Evolutionary conservation across 2,113 vertebrate genomes (phyloP).

Genomic region (Clupea harengus): DNA sequence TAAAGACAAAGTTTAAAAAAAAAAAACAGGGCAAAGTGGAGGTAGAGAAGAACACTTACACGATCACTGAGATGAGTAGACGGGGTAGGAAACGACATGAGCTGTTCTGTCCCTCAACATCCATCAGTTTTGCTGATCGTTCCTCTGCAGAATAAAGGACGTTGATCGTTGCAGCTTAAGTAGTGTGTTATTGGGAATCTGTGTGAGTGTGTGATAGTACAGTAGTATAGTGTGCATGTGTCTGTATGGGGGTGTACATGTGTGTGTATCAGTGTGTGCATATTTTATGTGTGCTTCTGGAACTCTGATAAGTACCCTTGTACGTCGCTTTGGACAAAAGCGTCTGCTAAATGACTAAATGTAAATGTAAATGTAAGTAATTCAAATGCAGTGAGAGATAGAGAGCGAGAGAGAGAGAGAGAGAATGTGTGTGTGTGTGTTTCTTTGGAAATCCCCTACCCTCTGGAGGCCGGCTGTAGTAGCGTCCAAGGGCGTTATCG

Average conservation of each 20-base stretch:
- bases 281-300: background rate
- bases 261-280: background rate
- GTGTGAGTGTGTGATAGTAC: background rate
- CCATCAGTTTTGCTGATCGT: background rate
- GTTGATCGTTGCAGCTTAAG: too few relatives aligned
- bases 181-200: background rate
- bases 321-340: too few relatives aligned
- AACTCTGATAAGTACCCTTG: too few relatives aligned
- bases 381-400: too few relatives aligned
- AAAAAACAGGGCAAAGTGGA: background rate
- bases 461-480: constrained; percentile 79
- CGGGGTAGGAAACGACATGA: background rate
- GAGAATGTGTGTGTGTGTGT: background rate
- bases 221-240: constrained; percentile 22
- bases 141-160: background rate
- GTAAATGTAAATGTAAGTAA: too few relatives aligned
- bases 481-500: constrained; percentile 80
- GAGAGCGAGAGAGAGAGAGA: background rate
- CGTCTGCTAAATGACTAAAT: too few relatives aligned
- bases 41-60: background rate
- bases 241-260: too few relatives aligned
- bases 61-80: background rate
- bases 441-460: constrained; percentile 54
- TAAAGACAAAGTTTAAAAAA: background rate
- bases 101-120: background rate